phyloP scores from a whole-genome alignment of 2,113 vertebrate species.

The Pygoscelis adeliae region DNA sequence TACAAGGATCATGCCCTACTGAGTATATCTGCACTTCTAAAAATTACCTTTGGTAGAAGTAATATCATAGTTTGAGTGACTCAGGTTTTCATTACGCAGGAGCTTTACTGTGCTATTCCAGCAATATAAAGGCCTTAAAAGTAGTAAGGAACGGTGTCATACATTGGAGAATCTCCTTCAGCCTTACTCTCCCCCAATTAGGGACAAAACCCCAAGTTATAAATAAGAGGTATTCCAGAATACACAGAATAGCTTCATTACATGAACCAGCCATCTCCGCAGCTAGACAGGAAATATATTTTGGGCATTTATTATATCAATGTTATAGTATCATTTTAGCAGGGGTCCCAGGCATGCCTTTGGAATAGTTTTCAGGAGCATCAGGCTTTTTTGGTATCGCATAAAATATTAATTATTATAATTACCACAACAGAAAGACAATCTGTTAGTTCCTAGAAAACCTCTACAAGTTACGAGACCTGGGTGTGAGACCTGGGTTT shows the following conservation, averaged over 20 bases:
- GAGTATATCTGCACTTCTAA: background rate
- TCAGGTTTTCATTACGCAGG: background rate
- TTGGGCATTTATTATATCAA: background rate
- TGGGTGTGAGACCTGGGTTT: background rate
- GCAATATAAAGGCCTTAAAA: background rate
- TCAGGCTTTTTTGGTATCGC: background rate
- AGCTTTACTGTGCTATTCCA: background rate
- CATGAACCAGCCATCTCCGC: background rate
- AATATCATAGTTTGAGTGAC: background rate
- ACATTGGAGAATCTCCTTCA: background rate
- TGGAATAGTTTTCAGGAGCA: background rate
- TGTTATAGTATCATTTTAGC: background rate
- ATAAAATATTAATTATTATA: background rate
- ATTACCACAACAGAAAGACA: background rate
- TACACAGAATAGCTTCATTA: background rate
- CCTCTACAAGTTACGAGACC: background rate
- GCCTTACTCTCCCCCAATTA: background rate
- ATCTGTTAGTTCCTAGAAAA: background rate
- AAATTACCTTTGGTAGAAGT: background rate
- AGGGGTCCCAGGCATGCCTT: background rate
- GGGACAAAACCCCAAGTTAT: rapidly evolving
- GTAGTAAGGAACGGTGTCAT: background rate
- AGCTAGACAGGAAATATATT: background rate
- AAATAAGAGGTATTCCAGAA: background rate
- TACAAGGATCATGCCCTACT: background rate